Percentiles rank a stretch among this genome's conserved stretches.
phyloP scores from a whole-genome alignment of 2,797 vertebrate species.

The Chelon auratus region DNA sequence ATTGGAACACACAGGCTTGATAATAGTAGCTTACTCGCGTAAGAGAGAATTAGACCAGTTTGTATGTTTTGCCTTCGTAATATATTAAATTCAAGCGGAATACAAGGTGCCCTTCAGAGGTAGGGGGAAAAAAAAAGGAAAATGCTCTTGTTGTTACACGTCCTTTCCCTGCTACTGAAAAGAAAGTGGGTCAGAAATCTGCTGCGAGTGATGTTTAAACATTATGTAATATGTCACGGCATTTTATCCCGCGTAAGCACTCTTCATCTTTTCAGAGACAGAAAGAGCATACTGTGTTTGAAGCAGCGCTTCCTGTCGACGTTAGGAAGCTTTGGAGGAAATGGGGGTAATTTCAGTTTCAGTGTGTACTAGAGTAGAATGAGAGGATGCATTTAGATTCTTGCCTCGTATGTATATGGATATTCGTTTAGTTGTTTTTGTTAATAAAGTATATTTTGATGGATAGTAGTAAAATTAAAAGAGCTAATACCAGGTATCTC shows the following conservation, averaged over 20 bases:
- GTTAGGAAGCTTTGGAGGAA: background rate
- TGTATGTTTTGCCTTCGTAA: constrained; percentile 17
- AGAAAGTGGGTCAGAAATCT: constrained; percentile 73
- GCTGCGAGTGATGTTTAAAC: constrained; percentile 75
- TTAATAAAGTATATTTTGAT: too few relatives aligned
- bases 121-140: background rate
- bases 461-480: too few relatives aligned
- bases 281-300: constrained; percentile 21
- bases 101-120: constrained; percentile 47
- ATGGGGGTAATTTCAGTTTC: background rate
- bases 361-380: constrained; percentile 3
- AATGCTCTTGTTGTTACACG: constrained; percentile 23
- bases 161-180: constrained; percentile 32
- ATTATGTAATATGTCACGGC: constrained; percentile 74
- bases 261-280: constrained; percentile 51
- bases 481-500: too few relatives aligned
- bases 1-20: background rate
- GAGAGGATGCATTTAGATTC: background rate
- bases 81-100: constrained; percentile 17
- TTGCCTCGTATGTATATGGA: background rate
- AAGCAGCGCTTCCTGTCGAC: constrained; percentile 13
- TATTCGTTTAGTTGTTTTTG: background rate
- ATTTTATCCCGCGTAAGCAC: constrained; percentile 65
- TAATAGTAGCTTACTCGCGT: background rate
- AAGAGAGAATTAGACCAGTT: background rate